Conservation (phyloP, 2,888 invertebrate genomes). For the Acanthosepion esculentum region DNA sequence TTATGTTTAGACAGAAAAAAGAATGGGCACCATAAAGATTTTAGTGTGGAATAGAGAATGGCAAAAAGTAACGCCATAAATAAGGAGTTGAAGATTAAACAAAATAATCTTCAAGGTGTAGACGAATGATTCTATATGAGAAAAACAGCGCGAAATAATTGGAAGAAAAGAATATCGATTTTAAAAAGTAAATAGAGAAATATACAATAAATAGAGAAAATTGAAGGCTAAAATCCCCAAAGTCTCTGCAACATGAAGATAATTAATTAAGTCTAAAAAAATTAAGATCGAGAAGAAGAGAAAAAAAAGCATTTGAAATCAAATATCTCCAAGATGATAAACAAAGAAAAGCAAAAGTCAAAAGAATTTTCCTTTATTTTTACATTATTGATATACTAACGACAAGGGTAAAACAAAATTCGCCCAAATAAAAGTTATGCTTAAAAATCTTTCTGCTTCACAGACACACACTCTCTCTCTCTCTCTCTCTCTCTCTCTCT, state of each 20-base stretch:
- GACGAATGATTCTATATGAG: neutral
- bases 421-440: neutral
- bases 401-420: neutral
- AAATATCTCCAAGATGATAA: slow-evolving; percentile 12
- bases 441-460: neutral
- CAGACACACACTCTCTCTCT: neutral
- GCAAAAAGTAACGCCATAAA: neutral
- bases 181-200: neutral
- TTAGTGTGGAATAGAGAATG: slow-evolving; percentile 6
- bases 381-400: neutral
- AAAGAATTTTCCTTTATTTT: neutral
- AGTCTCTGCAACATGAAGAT: neutral
- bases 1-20: neutral
- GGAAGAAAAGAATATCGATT: slow-evolving; percentile 18
- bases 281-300: neutral
- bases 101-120: slow-evolving; percentile 9
- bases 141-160: neutral
- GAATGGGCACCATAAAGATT: neutral
- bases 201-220: neutral
- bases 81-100: slow-evolving; percentile 1
- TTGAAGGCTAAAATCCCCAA: neutral
- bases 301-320: neutral
- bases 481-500: neutral
- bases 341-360: neutral
- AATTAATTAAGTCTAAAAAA: neutral